Percentiles rank a stretch among this genome's conserved stretches.
These are phyloP conservation scores for Rhopalosiphum padi DNA, from an alignment of 1,140 invertebrate genomes.

Conservation along the genomic window DNA sequence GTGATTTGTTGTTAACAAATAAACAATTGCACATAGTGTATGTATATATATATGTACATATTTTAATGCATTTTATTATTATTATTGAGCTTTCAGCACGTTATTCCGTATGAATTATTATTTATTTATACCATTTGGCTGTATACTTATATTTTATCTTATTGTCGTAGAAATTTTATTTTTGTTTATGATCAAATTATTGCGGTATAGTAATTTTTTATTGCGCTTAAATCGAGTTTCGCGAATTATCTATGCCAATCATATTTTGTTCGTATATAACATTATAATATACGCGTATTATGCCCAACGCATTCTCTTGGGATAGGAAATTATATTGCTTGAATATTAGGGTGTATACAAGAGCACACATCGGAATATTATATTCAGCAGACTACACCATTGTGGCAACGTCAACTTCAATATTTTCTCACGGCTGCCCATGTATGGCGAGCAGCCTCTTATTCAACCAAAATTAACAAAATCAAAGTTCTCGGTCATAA, in stretches of 20 bases:
- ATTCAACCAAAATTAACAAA: too few relatives aligned
- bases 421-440: too few relatives aligned
- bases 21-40: not conserved
- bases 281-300: not conserved
- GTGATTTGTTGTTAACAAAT: not conserved
- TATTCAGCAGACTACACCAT: not conserved
- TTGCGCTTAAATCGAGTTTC: not conserved
- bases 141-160: not conserved
- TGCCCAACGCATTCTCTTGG: not conserved
- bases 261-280: not conserved
- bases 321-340: not conserved
- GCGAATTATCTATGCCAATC: not conserved
- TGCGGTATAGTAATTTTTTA: slow-evolving; percentile 1
- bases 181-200: not conserved
- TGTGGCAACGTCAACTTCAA: too few relatives aligned
- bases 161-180: not conserved
- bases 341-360: not conserved
- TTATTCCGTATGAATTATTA: not conserved
- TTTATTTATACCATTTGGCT: not conserved
- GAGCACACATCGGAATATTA: not conserved
- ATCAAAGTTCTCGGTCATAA: too few relatives aligned
- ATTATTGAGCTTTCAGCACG: not conserved
- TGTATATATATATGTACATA: not conserved
- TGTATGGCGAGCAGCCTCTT: too few relatives aligned
- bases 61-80: not conserved